phyloP scores from a whole-genome alignment of 53 echinoderm and acorn worm genomes.

The Holothuria leucospilota region DNA sequence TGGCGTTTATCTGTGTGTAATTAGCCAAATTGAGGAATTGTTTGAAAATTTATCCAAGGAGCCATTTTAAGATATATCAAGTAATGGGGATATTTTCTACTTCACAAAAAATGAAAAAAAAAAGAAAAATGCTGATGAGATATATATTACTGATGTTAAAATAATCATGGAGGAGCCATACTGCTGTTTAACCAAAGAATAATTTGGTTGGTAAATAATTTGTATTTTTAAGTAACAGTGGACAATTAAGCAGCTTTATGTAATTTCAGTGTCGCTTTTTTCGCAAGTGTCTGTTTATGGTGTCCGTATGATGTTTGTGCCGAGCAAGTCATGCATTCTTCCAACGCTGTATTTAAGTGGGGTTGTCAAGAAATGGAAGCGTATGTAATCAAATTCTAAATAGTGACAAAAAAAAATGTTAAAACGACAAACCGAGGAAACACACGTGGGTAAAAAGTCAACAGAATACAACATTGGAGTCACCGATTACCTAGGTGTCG shows the following conservation, averaged over 20 bases:
- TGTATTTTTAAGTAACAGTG: constrained; percentile 26
- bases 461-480: constrained; percentile 45
- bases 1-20: constrained; percentile 46
- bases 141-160: constrained; percentile 47
- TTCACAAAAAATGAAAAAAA: constrained; percentile 24
- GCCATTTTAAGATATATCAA: constrained; percentile 51
- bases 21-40: constrained; percentile 19
- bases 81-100: constrained; percentile 50
- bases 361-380: background rate
- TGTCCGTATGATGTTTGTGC: constrained; percentile 44
- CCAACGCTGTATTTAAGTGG: constrained; percentile 4
- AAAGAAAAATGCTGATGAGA: constrained; percentile 37
- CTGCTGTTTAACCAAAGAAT: constrained; percentile 50
- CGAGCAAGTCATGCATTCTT: constrained; percentile 35
- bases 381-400: constrained; percentile 42
- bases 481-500: constrained; percentile 47
- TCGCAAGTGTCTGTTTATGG: constrained; percentile 27
- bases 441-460: constrained; percentile 41
- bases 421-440: constrained; percentile 45
- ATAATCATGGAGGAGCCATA: constrained; percentile 41
- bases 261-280: constrained; percentile 44
- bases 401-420: constrained; percentile 46
- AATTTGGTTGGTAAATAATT: constrained; percentile 36
- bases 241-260: constrained; percentile 27
- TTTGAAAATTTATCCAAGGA: constrained; percentile 46